Percentiles rank a stretch among this genome's conserved stretches.
phyloP scores from a whole-genome alignment of 2,113 vertebrate species.

The Tympanuchus pallidicinctus region DNA sequence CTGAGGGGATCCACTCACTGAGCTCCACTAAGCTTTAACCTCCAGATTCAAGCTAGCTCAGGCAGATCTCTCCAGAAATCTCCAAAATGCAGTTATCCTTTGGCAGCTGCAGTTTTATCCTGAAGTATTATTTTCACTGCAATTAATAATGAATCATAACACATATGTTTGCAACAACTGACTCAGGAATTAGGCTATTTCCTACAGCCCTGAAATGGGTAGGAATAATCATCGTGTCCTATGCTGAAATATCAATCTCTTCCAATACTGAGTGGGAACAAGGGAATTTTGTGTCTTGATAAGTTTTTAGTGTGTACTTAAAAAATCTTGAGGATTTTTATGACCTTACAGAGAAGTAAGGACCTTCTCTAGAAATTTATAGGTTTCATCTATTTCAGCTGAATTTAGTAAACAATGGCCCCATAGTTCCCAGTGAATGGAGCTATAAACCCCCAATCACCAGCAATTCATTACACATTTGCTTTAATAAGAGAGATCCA shows the following conservation, averaged over 20 bases:
- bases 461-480: conserved; percentile 3
- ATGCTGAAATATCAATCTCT: background rate
- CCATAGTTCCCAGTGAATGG: conserved; percentile 14
- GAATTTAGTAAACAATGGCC: background rate
- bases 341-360: background rate
- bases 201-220: background rate
- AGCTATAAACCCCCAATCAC: conserved; percentile 7
- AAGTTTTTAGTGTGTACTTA: background rate
- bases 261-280: background rate
- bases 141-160: background rate
- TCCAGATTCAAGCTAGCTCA: background rate
- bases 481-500: conserved; percentile 38
- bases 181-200: background rate
- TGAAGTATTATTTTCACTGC: background rate
- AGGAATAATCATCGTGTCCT: background rate
- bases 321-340: background rate
- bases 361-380: background rate
- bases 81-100: background rate
- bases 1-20: background rate
- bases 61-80: background rate
- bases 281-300: background rate
- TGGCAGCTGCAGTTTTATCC: background rate
- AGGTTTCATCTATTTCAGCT: background rate
- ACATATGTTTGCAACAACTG: background rate
- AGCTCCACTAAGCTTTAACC: background rate